Conservation (phyloP, 2,888 invertebrate genomes). For the Agrochola circellaris region DNA sequence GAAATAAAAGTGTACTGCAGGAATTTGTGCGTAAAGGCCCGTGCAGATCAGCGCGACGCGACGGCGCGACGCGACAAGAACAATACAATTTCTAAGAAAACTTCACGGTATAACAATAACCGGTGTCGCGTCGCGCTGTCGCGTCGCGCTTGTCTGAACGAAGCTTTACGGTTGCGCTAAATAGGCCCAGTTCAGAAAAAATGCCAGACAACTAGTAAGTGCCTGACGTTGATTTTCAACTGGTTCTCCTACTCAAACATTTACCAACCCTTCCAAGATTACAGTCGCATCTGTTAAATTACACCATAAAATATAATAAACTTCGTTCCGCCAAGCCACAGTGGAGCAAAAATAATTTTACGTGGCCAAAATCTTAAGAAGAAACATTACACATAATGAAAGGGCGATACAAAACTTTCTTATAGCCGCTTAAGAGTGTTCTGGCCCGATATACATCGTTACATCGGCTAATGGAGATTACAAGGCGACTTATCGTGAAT, state of each 20-base stretch:
- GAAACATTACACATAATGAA: slow-evolving; percentile 74
- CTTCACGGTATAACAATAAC: too few relatives aligned
- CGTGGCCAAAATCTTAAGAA: slow-evolving; percentile 65
- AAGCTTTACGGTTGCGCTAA: not conserved
- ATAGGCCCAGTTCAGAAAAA: not conserved
- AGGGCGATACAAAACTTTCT: slow-evolving; percentile 72
- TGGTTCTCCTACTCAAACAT: not conserved
- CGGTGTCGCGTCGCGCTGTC: too few relatives aligned
- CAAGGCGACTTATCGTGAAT: slow-evolving; percentile 52
- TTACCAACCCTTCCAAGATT: not conserved
- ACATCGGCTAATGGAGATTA: slow-evolving; percentile 68
- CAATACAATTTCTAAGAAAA: too few relatives aligned
- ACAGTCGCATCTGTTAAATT: slow-evolving; percentile 8
- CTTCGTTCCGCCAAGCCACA: slow-evolving; percentile 14
- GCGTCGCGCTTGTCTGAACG: too few relatives aligned
- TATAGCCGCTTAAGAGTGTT: slow-evolving; percentile 67
- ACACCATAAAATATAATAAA: slow-evolving; percentile 32
- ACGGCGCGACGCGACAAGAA: too few relatives aligned
- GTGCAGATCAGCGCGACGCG: too few relatives aligned
- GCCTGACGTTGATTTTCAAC: not conserved
- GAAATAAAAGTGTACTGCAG: not conserved
- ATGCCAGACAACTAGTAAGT: not conserved
- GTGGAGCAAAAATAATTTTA: slow-evolving; percentile 53
- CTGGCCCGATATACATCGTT: slow-evolving; percentile 63
- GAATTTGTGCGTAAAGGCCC: not conserved